These are phyloP conservation scores for Malthinus flaveolus DNA, from an alignment of 2,888 invertebrate species.

Conservation along the genomic window DNA sequence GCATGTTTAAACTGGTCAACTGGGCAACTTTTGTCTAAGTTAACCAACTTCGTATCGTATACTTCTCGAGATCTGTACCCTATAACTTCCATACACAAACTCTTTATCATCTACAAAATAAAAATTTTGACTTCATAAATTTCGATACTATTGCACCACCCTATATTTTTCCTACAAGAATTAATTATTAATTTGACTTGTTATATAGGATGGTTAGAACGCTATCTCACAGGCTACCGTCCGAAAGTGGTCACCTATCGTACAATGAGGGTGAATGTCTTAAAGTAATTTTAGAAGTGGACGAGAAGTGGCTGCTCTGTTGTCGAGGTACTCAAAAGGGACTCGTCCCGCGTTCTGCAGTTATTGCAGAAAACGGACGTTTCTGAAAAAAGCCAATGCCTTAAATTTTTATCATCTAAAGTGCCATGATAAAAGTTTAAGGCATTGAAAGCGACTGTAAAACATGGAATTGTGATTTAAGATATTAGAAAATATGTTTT, in stretches of 20 bases:
- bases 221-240: conserved; percentile 72
- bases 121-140: no score
- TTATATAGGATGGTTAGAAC: conserved; percentile 70
- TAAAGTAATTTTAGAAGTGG: conserved; percentile 74
- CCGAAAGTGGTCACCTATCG: conserved; percentile 76
- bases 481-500: conserved; percentile 8
- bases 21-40: no score
- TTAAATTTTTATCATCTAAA: background rate
- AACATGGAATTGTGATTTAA: conserved; percentile 19
- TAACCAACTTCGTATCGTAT: no score
- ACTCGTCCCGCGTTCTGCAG: conserved; percentile 72
- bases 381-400: conserved; percentile 38
- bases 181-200: background rate
- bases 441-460: conserved; percentile 6
- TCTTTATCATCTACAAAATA: no score
- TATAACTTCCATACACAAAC: no score
- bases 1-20: no score
- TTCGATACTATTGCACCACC: no score
- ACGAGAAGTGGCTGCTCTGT: conserved; percentile 75
- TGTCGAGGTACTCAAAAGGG: conserved; percentile 77
- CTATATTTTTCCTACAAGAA: no score
- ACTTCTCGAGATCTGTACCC: no score
- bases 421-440: conserved; percentile 2
- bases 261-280: conserved; percentile 77
- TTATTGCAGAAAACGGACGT: conserved; percentile 55